A percentile compares a stretch with the other conserved stretches of the same genome.
Conservation (phyloP, 2,888 invertebrate species). For the Lagria hirta region DNA sequence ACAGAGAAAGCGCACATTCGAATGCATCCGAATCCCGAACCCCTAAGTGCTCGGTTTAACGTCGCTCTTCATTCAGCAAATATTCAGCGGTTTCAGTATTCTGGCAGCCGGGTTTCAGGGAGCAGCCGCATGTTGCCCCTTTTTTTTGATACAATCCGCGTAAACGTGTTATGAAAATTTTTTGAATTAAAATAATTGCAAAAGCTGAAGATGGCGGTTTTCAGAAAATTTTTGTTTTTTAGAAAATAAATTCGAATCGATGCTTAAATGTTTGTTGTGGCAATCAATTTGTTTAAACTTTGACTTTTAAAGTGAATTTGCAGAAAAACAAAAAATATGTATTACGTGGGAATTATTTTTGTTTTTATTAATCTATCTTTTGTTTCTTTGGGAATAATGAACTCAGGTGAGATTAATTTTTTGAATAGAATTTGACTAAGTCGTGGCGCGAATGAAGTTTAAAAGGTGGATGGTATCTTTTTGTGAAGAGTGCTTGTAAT, state of each 20-base stretch:
- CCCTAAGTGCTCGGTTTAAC: slow-evolving; percentile 17
- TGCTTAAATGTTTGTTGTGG: background rate
- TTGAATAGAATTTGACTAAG: too few relatives aligned
- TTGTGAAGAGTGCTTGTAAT: slow-evolving; percentile 6
- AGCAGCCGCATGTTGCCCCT: slow-evolving; percentile 7
- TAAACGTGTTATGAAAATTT: slow-evolving; percentile 5
- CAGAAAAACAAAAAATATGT: slow-evolving; percentile 17
- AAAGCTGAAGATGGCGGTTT: slow-evolving; percentile 2
- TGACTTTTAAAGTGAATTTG: slow-evolving; percentile 2
- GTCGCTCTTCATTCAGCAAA: slow-evolving; percentile 20
- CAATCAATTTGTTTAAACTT: background rate
- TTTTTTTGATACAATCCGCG: slow-evolving; percentile 2
- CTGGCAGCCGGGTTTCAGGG: slow-evolving; percentile 13
- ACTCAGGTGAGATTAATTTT: slow-evolving; percentile 39
- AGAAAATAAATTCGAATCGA: background rate
- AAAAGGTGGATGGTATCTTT: too few relatives aligned
- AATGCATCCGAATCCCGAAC: slow-evolving; percentile 15
- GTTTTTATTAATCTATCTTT: slow-evolving; percentile 25
- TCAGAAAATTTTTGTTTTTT: too few relatives aligned
- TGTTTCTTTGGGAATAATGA: slow-evolving; percentile 34
- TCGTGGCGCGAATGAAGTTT: too few relatives aligned
- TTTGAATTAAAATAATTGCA: background rate
- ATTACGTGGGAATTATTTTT: slow-evolving; percentile 24
- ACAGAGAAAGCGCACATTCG: slow-evolving; percentile 19
- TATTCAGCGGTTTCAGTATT: slow-evolving; percentile 21